A percentile compares a stretch with the other conserved stretches of the same genome.
Evolutionary conservation across 2,888 invertebrate species (phyloP).

Genomic region (Amphipyra berbera): DNA sequence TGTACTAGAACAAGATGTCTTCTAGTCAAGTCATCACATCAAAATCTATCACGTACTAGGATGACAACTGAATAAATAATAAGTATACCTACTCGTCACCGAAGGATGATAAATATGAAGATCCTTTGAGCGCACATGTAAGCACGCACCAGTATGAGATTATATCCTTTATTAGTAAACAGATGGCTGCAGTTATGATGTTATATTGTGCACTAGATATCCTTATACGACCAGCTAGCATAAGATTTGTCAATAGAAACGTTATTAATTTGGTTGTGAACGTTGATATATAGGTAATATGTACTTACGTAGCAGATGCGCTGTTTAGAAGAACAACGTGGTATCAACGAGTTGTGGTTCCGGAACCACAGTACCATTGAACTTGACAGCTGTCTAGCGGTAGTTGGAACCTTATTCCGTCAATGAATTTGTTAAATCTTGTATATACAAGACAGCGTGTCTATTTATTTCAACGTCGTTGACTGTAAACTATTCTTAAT

Average conservation of each 20-base stretch:
- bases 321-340: too few species aligned
- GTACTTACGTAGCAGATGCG: too few species aligned
- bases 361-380: too few species aligned
- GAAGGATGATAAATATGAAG: constrained; percentile 46
- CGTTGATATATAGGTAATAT: too few species aligned
- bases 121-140: constrained; percentile 45
- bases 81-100: constrained; percentile 16
- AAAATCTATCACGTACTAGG: constrained; percentile 45
- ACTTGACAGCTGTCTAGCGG: too few species aligned
- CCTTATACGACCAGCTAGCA: background rate
- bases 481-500: too few species aligned
- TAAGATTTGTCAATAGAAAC: background rate
- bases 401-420: too few species aligned
- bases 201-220: background rate
- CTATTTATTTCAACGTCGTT: too few species aligned
- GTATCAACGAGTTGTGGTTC: too few species aligned
- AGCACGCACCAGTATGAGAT: constrained; percentile 33
- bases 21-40: constrained; percentile 14
- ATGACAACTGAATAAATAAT: constrained; percentile 50
- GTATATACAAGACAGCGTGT: too few species aligned
- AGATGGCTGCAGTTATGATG: constrained; percentile 6
- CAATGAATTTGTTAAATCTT: too few species aligned
- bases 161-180: constrained; percentile 32
- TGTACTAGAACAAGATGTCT: constrained; percentile 12
- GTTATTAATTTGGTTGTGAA: background rate